Percentiles rank a stretch among this genome's conserved stretches.
Conservation (phyloP, 1,140 invertebrate species). For the Lucilia sericata region DNA sequence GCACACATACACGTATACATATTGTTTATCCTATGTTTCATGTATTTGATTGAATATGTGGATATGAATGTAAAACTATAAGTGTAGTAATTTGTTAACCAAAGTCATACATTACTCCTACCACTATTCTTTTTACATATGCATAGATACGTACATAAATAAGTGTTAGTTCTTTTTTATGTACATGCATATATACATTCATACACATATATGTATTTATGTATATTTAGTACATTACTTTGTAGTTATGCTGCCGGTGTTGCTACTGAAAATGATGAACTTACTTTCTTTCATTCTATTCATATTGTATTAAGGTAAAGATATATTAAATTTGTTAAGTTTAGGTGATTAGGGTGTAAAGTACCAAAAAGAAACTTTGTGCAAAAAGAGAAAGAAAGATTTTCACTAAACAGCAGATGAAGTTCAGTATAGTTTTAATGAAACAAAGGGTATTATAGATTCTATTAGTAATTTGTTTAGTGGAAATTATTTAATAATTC, state of each 20-base stretch:
- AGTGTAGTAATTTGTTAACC: constrained; percentile 28
- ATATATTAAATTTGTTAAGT: background rate
- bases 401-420: background rate
- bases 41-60: no score
- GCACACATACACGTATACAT: no score
- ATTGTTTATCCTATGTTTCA: no score
- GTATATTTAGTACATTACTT: constrained; percentile 1
- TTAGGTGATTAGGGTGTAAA: constrained; percentile 2
- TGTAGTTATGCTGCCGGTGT: background rate
- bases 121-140: background rate
- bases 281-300: background rate
- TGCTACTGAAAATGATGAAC: background rate
- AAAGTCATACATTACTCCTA: constrained; percentile 24
- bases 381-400: background rate
- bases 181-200: background rate
- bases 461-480: no score
- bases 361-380: background rate
- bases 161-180: no score
- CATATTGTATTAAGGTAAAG: background rate
- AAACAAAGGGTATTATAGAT: background rate
- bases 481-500: no score
- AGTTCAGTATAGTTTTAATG: background rate
- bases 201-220: background rate
- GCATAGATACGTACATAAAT: no score
- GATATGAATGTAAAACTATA: background rate